These are phyloP conservation scores for Coronaproctus castanopsis DNA, from an alignment of 2,888 invertebrate genomes.

Conservation along the genomic window DNA sequence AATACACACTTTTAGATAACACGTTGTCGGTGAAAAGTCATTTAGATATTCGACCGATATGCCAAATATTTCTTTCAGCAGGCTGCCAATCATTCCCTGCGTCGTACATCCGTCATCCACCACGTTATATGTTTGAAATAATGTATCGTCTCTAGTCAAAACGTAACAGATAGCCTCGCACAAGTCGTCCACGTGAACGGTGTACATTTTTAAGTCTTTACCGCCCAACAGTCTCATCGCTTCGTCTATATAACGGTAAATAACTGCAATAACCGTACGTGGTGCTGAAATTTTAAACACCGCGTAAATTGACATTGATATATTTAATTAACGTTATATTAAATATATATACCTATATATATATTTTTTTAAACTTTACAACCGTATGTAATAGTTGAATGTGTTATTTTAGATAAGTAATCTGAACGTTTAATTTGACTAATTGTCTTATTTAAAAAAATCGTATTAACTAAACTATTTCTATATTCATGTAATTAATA, in stretches of 20 bases:
- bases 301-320: no score
- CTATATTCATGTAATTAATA: no score
- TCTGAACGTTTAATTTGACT: no score
- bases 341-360: no score
- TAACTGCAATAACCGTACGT: constrained; percentile 62
- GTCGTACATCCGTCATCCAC: constrained; percentile 66
- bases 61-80: constrained; percentile 61
- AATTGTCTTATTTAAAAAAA: no score
- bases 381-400: neutral
- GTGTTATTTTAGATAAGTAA: no score
- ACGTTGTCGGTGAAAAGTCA: no score
- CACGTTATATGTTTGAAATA: constrained; percentile 50
- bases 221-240: constrained; percentile 86
- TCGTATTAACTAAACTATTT: no score
- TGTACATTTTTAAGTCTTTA: constrained; percentile 61
- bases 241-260: constrained; percentile 70
- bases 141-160: constrained; percentile 30
- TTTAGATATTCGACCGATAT: constrained; percentile 31
- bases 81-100: constrained; percentile 60
- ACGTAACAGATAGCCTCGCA: constrained; percentile 62
- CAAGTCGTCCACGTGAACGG: constrained; percentile 69
- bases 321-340: neutral
- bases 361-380: constrained; percentile 1
- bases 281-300: constrained; percentile 56
- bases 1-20: no score